Base-by-base conservation (phyloP, 2,888 invertebrate genomes). In the Athalia rosae region DNA sequence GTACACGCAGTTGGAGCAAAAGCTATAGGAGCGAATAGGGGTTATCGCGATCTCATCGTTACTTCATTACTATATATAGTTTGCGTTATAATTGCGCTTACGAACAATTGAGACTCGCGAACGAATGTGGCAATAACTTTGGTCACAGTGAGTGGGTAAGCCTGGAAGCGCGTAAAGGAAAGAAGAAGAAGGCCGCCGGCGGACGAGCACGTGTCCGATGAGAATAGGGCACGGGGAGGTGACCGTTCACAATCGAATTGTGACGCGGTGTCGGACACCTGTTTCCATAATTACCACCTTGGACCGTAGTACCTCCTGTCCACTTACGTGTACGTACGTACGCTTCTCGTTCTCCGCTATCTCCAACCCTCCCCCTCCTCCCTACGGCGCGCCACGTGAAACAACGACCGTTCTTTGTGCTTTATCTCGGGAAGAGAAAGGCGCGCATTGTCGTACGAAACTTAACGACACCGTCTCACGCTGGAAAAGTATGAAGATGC, bases 241-340 rank as follows among this genome's bases (percentile, higher is more conserved):
- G 62, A 76, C 50, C 76, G 69, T 66, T 71, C 56, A 77, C 67
- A 84, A 85, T 84, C 82, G 81, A 80, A 82, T 81, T 83, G 83
- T 82, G 83, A 83, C 83, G 83, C 71, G 80, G 80, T 83, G 80
- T 86, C 86, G 81, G 82, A 79, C 87, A 86, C 83, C 87, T 86
- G 87, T 84, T 84, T 85, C 82, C 85, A 82, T 87, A 87, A 87
- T 87, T 85, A 84, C 84, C 79, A 79, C 77, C 81, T 80, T 77
- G 80, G 78, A 82, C 76, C 79, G 78, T 61, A 43, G 78, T 61
- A 43, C 77, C 53, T 9, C 50, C 47, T 53, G 28, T 79, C 59
- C n/a, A n/a, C n/a, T n/a, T n/a, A n/a, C n/a, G n/a, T n/a, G n/a
- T n/a, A n/a, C n/a, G n/a, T 45, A 59, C 59, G 59, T 28, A 28